phyloP scores from a whole-genome alignment of 2,888 invertebrate genomes.

The Lysandra coridon region DNA sequence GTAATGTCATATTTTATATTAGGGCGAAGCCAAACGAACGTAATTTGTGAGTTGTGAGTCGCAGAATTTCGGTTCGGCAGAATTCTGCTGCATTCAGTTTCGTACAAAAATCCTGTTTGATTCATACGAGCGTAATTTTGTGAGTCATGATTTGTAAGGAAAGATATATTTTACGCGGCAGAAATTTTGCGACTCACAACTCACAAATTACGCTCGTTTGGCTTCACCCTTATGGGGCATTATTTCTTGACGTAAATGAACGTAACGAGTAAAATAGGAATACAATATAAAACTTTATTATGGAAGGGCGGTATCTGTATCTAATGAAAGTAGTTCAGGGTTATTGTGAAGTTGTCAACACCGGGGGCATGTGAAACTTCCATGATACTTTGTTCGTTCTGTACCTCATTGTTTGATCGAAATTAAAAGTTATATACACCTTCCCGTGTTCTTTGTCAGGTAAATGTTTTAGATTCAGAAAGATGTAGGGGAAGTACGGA shows the following conservation, averaged over 20 bases:
- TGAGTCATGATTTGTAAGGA: too few species aligned
- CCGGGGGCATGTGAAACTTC: slow-evolving; percentile 7
- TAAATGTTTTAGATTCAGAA: not conserved
- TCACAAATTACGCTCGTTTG: too few species aligned
- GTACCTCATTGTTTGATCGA: not conserved
- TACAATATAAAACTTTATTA: not conserved
- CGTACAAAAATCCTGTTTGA: too few species aligned
- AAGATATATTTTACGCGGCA: too few species aligned
- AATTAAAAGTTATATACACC: not conserved
- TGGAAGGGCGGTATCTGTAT: not conserved
- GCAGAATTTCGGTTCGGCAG: too few species aligned
- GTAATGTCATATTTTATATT: too few species aligned
- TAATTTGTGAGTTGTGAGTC: too few species aligned
- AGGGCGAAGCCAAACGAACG: too few species aligned
- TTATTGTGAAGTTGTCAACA: not conserved
- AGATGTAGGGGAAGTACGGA: not conserved
- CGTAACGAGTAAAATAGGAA: not conserved
- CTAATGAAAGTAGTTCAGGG: slow-evolving; percentile 8
- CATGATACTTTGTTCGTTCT: not conserved
- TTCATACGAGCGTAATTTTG: too few species aligned
- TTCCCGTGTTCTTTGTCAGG: not conserved
- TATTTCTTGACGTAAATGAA: slow-evolving; percentile 8
- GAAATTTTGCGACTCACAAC: too few species aligned
- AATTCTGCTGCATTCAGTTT: too few species aligned
- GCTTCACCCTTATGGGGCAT: too few species aligned